These are phyloP conservation scores for Ectobius pallidus DNA, from an alignment of 2,888 invertebrate species.

Conservation along the genomic window DNA sequence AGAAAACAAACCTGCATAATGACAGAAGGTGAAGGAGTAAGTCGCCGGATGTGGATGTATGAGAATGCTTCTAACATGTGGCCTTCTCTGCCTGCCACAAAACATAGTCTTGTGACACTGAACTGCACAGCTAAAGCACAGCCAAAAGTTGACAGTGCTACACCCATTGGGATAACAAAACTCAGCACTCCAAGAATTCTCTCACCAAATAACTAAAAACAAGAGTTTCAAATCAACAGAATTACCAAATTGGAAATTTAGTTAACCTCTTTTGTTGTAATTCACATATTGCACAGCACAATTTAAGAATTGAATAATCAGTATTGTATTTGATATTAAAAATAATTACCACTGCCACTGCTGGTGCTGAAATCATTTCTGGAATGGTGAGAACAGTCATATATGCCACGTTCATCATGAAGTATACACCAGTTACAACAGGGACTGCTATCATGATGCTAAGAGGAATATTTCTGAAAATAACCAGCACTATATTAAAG, in stretches of 20 bases:
- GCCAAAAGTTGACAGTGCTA: conserved; percentile 78
- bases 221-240: too few relatives aligned
- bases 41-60: conserved; percentile 72
- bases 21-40: conserved; percentile 83
- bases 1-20: conserved; percentile 81
- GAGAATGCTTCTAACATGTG: conserved; percentile 81
- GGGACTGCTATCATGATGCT: conserved; percentile 84
- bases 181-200: conserved; percentile 68
- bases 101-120: conserved; percentile 78
- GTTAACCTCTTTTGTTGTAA: too few relatives aligned
- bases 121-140: conserved; percentile 80
- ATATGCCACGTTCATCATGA: conserved; percentile 86
- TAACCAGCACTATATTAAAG: too few relatives aligned
- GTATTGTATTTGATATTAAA: too few relatives aligned
- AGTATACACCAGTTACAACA: conserved; percentile 77
- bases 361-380: conserved; percentile 75
- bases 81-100: conserved; percentile 80
- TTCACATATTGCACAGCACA: too few relatives aligned
- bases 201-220: conserved; percentile 62
- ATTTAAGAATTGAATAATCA: too few relatives aligned
- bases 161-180: conserved; percentile 75
- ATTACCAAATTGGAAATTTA: too few relatives aligned
- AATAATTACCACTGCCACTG: conserved; percentile 78
- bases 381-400: conserved; percentile 76
- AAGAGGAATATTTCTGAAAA: conserved; percentile 79